Conservation (phyloP, 1,140 invertebrate genomes). For the Lepidurus arcticus region DNA sequence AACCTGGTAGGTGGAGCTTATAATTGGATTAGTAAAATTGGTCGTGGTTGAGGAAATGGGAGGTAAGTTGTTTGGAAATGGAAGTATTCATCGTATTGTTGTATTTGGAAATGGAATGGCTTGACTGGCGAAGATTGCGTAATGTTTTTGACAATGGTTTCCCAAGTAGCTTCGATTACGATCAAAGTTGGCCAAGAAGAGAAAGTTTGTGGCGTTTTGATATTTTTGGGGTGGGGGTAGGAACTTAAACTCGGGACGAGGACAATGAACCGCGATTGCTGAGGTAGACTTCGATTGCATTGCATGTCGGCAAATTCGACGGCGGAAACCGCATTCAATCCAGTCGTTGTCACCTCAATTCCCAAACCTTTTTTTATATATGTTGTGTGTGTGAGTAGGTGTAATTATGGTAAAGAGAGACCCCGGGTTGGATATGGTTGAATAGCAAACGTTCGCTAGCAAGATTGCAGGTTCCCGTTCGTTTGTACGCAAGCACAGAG, state of each 20-base stretch:
- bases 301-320: not conserved
- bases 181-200: not conserved
- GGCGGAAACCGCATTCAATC: not conserved
- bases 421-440: not conserved
- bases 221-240: not conserved
- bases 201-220: not conserved
- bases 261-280: not conserved
- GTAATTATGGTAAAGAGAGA: not conserved
- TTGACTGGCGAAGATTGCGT: no score
- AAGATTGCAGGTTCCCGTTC: not conserved
- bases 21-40: no score
- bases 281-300: not conserved
- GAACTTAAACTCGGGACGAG: not conserved
- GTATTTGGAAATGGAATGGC: no score
- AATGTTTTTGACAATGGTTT: no score
- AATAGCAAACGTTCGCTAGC: not conserved
- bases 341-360: not conserved
- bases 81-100: no score
- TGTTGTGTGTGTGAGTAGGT: not conserved
- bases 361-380: not conserved
- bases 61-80: no score
- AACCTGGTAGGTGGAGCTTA: not conserved
- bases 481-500: not conserved
- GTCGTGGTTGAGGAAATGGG: no score
- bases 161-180: not conserved